Evolutionary conservation across 2,797 vertebrate genomes (phyloP).

Genomic region (Pelochelys cantorii): DNA sequence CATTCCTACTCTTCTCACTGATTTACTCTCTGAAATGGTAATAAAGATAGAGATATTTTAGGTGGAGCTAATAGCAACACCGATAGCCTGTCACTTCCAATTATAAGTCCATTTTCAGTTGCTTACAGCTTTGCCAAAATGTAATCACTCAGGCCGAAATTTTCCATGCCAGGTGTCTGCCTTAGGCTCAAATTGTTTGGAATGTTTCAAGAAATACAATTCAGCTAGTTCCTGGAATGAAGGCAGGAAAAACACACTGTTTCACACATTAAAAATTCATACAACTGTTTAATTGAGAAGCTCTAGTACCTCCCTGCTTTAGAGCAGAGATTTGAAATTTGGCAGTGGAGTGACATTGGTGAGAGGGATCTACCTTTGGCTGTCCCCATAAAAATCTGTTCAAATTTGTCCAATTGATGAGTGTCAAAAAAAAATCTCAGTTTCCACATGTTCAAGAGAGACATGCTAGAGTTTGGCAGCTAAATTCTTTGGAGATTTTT

Average conservation of each 20-base stretch:
- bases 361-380: constrained; percentile 45
- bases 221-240: neutral
- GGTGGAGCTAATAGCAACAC: neutral
- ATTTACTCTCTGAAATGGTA: neutral
- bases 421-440: neutral
- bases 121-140: neutral
- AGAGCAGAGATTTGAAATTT: constrained; percentile 19
- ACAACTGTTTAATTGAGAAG: neutral
- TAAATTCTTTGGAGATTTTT: neutral
- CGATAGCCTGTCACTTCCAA: neutral
- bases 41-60: neutral
- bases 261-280: neutral
- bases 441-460: neutral
- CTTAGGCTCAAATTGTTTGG: neutral
- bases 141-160: neutral
- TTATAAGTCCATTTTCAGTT: neutral
- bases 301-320: neutral
- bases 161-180: neutral
- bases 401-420: constrained; percentile 40
- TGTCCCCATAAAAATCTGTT: constrained; percentile 51
- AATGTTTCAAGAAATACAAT: neutral
- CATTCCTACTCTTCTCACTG: neutral
- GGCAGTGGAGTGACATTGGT: constrained; percentile 50
- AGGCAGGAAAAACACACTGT: fast-evolving
- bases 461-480: neutral